Evolutionary conservation across 1,140 invertebrate species (phyloP), one percentile per base, ranked within the genome.

Genomic region (Dinoponera quadriceps): DNA sequence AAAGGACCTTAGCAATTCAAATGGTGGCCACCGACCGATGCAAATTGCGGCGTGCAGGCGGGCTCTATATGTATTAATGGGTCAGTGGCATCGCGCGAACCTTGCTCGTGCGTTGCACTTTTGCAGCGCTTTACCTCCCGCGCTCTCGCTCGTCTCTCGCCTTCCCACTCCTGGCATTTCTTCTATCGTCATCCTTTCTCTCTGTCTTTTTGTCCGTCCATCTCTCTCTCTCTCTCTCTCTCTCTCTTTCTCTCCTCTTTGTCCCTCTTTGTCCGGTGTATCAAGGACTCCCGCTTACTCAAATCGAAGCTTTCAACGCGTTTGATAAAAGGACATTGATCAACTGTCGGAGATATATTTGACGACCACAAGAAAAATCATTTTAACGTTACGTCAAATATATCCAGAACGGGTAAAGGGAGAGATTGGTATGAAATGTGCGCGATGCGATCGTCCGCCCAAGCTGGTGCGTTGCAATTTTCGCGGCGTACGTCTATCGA

Each of bases 41-140:
- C 77, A 89, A 91, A 90, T 89, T 85, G 33, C 85, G 33, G 72
- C 72, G 85, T 85, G 87, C 83, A 81, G 74, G 82, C 75, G 68
- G 75, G 85, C 83, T 92, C 90, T 91, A 94, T 92, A 92, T 92
- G 91, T 93, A 93, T 94, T 93, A 94, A 93, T 94, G 89, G 93
- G 93, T 94, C 92, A 93, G 91, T 93, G 92, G 92, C 92, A 94
- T 93, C 87, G 90, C 80, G 74, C 88, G 88, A 92, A 91, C 90
- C 89, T 91, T 89, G 88, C 38, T 89, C 89, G 93, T 90, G 69
- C 92, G 82, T 93, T 93, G 92, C 92, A 93, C 93, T 92, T 92
- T 90, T 89, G 89, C 84, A 71, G 33, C 78, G 71, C 57, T 77
- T 84, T 66, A 20, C 44, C 68, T 62, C 60, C 44, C 38, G 16